Evolutionary conservation across 2,797 vertebrate genomes (phyloP), one percentile per base, ranked within the genome.

Genomic region (Sebastiscus albofasciatus): DNA sequence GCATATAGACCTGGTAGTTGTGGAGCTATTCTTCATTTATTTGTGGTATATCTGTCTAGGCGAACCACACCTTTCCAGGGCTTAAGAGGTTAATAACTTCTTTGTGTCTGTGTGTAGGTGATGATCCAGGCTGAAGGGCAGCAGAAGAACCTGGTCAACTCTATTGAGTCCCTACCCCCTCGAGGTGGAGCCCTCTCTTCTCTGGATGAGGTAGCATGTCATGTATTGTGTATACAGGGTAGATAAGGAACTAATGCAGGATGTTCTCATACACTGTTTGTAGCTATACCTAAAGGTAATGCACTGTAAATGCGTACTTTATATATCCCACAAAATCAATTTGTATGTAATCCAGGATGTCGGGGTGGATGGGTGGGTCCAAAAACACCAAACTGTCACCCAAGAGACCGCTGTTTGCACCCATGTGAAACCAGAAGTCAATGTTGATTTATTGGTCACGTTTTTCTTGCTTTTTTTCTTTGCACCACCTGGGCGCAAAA

Each of bases 81-180:
- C 16, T 46, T 46, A 46, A 46, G 42, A 46, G 16, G 42, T 46
- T 46, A 8, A 46, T 20, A 52, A 52, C 10, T 26, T 1, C 8
- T 65, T 22, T 67, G 10, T 73, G 6, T 42, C 24, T 59, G 24
- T 71, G 4, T 77, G 18, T 31, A 98, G 97, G 94, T 97, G 67
- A 96, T 97, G 94, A 96, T 71, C 83, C 96, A 97, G 86, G 96
- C 96, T 65, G 97, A 97, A 79, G 97, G 94, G 67, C 97, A 97
- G 82, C 97, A 97, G 93, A 97, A 96, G 91, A 96, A 90, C 77
- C 95, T 97, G 2, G 96, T 97, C 75, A 96, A 97, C 52, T 97
- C 97, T 79, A 96, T 97, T 10, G 97, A 98, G 94, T 95, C 97
- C 67, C 94, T 97, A 69, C 95, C 97, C 3, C 93, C 94, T 82